Percentiles rank a stretch among this genome's conserved stretches.
These are phyloP conservation scores for Calliopum simillimum DNA, from an alignment of 2,888 invertebrate genomes.

Conservation along the genomic window DNA sequence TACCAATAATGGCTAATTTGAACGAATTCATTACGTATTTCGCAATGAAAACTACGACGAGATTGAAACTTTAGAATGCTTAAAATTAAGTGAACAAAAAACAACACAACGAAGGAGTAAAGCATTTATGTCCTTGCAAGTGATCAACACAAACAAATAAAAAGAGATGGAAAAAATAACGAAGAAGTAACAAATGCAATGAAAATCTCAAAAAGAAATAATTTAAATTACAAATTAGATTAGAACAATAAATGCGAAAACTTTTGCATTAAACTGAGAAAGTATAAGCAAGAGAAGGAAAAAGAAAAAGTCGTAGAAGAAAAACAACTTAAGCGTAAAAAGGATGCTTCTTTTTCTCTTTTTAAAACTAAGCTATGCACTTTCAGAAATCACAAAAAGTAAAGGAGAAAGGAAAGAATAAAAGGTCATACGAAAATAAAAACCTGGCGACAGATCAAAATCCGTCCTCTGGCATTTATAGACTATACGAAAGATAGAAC, in stretches of 20 bases:
- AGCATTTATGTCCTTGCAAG: background rate
- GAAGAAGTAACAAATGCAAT: too few species aligned
- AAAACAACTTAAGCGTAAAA: conserved; percentile 12
- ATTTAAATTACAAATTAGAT: conserved; percentile 43
- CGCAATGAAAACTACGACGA: background rate
- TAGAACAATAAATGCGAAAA: conserved; percentile 42
- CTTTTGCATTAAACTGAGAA: conserved; percentile 28
- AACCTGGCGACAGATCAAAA: conserved; percentile 10
- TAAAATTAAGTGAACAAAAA: background rate
- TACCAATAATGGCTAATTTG: too few species aligned
- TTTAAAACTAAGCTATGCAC: conserved; percentile 1
- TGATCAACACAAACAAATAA: background rate
- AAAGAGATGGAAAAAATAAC: background rate
- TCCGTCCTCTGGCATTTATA: conserved; percentile 20
- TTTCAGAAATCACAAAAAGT: background rate
- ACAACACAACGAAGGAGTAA: background rate
- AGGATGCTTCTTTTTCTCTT: background rate
- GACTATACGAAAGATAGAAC: background rate
- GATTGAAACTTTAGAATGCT: background rate
- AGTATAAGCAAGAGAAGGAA: background rate
- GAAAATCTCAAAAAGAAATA: conserved; percentile 13
- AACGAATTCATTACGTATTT: too few species aligned
- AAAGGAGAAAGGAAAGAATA: background rate
- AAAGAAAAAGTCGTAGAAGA: background rate
- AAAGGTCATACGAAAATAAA: background rate